Base-by-base conservation (phyloP, 2,888 invertebrate species). In the Drosophila setosimentum region DNA sequence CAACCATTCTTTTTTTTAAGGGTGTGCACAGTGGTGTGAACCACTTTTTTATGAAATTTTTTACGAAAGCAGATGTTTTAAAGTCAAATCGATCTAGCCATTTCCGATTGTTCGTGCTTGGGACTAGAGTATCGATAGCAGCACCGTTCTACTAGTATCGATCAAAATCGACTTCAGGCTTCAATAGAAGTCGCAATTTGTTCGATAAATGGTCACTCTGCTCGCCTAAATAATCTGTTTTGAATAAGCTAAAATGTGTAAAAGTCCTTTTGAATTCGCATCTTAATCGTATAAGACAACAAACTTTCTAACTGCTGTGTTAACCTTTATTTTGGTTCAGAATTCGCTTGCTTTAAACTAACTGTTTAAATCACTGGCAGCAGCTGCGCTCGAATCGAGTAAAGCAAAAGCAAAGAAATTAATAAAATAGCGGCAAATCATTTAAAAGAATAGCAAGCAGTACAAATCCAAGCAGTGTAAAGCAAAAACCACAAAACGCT, bases 1-100 rank as follows among this genome's bases (percentile, higher is more conserved):
- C 57, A 55, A 49, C 45, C 57, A 67, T 53, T 49, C 55, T 64
- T 45, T 51, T 37, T n/a, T 16, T 33, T 27, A 37, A 53, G 37
- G 13, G 29, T 27, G 37, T 8, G 54, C 64, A 76, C 79, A 57
- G 75, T 78, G 78, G 60, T 53, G 16, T 8, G n/a, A 30, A 18
- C 2, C 27, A 8, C 16, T 7, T 16, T 24, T n/a, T 45, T 16
- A 5, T 3, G 42, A 21, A 21, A 42, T 42, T 21, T 21, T 42
- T 6, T 0, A 21, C 21, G 42, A 5, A 11, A 11, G 5, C 21
- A 5, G 42, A 42, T 11, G 2, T 40, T 40, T 40, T 40, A 3
- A 13, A 45, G 7, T 2, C 45, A 21, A 45, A 13, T 21, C 13
- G 21, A n/a, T 40, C 40, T 10, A 10, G n/a, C 40, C n/a, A 40